Evolutionary conservation across 2,113 vertebrate genomes (phyloP).

Genomic region (Sturnus vulgaris): DNA sequence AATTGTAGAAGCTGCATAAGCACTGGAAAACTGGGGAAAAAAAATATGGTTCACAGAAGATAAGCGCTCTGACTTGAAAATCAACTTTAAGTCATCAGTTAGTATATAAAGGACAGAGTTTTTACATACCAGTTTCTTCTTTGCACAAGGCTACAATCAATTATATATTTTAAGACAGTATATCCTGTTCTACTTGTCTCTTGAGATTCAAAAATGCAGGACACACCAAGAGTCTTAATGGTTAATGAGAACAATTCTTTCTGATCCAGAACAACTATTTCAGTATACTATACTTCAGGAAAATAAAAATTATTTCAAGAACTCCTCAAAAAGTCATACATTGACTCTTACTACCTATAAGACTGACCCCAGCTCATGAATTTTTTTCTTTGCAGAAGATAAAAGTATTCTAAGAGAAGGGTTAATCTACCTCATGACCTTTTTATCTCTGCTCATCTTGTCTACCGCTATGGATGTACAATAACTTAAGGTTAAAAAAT

Average conservation of each 20-base stretch:
- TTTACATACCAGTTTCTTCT: background rate
- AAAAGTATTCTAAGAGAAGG: background rate
- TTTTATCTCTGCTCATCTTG: background rate
- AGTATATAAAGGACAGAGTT: background rate
- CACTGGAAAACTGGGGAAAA: background rate
- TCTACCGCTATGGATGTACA: background rate
- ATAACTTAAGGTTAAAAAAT: background rate
- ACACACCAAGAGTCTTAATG: background rate
- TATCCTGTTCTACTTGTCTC: background rate
- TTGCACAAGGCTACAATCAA: background rate
- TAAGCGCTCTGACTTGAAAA: background rate
- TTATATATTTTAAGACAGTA: background rate
- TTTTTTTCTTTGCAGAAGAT: background rate
- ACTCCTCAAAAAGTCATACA: background rate
- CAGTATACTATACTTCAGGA: background rate
- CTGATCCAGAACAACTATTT: background rate
- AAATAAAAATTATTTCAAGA: background rate
- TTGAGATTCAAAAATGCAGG: background rate
- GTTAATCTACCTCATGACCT: background rate
- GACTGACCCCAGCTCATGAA: background rate
- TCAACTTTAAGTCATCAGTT: background rate
- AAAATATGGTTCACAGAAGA: background rate
- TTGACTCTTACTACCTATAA: background rate
- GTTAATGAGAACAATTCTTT: background rate
- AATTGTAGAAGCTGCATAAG: background rate